A percentile compares a stretch with the other conserved stretches of the same genome.
phyloP scores from a whole-genome alignment of 2,797 vertebrate genomes.

The Poecilia picta region DNA sequence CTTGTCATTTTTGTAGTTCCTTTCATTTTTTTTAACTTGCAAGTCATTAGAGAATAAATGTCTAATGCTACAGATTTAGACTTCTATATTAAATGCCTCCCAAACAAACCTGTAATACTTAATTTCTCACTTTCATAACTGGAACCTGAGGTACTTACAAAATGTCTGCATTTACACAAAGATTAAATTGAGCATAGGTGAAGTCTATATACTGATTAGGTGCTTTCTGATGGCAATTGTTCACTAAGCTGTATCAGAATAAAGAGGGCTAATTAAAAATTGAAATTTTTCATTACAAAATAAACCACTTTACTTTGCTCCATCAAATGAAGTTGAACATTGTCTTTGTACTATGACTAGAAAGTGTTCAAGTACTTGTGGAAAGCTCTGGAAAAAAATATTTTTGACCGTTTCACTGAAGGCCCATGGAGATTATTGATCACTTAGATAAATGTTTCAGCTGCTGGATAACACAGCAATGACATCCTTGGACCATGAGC shows the following conservation, averaged over 20 bases:
- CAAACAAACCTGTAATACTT: background rate
- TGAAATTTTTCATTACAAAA: background rate
- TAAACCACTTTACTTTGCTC: background rate
- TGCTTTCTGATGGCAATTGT: background rate
- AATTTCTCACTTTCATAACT: background rate
- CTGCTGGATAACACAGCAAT: background rate
- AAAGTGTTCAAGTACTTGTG: background rate
- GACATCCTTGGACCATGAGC: background rate
- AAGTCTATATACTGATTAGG: background rate
- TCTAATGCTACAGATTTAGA: background rate
- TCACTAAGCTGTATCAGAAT: background rate
- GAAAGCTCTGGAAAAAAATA: background rate
- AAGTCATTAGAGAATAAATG: background rate
- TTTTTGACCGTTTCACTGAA: background rate
- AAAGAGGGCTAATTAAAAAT: background rate
- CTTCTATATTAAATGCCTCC: background rate
- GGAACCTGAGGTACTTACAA: background rate
- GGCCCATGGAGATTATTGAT: background rate
- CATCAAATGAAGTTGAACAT: background rate
- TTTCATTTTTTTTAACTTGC: background rate
- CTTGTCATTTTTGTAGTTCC: background rate
- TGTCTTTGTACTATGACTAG: background rate
- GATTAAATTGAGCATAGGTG: background rate
- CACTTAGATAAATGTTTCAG: background rate
- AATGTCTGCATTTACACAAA: background rate